Evolutionary conservation across 2,797 vertebrate genomes (phyloP).

Genomic region (Parotocinclus haroldoi): DNA sequence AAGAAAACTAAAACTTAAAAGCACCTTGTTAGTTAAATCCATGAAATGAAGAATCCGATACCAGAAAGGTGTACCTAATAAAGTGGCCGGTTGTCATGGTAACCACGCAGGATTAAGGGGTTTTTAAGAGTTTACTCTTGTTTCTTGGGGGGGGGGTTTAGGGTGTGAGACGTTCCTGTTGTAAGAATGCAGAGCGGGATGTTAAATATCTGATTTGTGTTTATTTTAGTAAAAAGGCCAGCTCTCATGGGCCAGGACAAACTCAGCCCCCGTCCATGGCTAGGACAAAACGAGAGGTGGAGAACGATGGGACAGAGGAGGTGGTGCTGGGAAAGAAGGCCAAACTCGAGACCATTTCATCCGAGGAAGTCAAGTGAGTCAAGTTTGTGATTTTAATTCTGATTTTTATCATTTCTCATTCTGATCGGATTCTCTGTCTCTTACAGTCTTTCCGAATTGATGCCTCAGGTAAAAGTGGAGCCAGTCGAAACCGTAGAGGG

Average conservation of each 20-base stretch:
- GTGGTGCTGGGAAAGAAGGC: constrained; percentile 78
- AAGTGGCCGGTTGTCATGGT: too few species aligned
- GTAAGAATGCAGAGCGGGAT: too few species aligned
- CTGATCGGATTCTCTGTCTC: background rate
- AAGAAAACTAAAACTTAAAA: too few species aligned
- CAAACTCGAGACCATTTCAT: constrained; percentile 70
- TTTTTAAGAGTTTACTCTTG: too few species aligned
- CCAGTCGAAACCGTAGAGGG: constrained; percentile 92
- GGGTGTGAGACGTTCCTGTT: too few species aligned
- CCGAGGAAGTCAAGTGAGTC: constrained; percentile 83
- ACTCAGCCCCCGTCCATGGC: constrained; percentile 50
- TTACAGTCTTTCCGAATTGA: constrained; percentile 85
- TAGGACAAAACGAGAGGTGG: constrained; percentile 73
- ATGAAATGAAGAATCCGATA: too few species aligned
- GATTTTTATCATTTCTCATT: background rate
- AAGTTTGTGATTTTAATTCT: background rate
- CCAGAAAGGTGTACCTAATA: too few species aligned
- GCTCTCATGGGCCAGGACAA: constrained; percentile 57
- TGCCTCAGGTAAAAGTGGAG: constrained; percentile 92
- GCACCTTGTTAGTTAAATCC: too few species aligned
- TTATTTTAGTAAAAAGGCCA: constrained; percentile 64
- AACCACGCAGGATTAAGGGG: too few species aligned
- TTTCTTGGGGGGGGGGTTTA: too few species aligned
- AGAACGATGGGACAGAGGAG: constrained; percentile 72
- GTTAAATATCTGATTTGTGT: too few species aligned